These are phyloP conservation scores for Chaetura pelagica DNA, from an alignment of 2,113 vertebrate species.

Conservation along the genomic window DNA sequence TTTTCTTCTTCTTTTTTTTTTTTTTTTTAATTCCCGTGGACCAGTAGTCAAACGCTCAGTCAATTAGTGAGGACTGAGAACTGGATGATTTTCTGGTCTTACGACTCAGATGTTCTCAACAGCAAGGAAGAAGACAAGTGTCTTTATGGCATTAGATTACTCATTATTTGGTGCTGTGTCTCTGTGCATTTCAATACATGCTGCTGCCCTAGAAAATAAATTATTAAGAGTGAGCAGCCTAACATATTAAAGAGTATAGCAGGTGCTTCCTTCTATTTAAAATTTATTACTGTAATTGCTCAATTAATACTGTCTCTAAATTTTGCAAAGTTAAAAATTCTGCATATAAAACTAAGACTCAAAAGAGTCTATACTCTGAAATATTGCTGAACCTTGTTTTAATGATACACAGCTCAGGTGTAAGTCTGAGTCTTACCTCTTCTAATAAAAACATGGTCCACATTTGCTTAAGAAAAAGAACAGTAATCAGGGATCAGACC, in stretches of 20 bases:
- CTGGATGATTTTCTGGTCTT: background rate
- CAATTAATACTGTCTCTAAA: background rate
- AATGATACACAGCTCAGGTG: background rate
- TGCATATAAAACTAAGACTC: background rate
- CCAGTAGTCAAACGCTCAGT: background rate
- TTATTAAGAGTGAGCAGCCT: background rate
- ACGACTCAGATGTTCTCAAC: background rate
- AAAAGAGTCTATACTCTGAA: background rate
- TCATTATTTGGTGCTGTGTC: background rate
- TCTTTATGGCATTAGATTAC: background rate
- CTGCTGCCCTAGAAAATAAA: background rate
- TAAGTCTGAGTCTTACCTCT: background rate
- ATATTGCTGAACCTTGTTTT: background rate
- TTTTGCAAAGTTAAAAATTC: background rate
- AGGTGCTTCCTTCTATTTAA: background rate
- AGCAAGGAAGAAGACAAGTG: background rate
- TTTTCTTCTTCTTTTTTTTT: rapidly evolving
- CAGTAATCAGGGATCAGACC: background rate
- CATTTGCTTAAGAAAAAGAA: background rate
- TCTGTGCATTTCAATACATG: background rate
- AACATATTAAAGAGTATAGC: background rate
- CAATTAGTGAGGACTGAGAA: background rate
- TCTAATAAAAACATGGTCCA: background rate
- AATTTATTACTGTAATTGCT: background rate
- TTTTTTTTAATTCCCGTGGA: background rate